Conservation (phyloP, 1,140 invertebrate genomes). For the Camponotus vicinus region DNA sequence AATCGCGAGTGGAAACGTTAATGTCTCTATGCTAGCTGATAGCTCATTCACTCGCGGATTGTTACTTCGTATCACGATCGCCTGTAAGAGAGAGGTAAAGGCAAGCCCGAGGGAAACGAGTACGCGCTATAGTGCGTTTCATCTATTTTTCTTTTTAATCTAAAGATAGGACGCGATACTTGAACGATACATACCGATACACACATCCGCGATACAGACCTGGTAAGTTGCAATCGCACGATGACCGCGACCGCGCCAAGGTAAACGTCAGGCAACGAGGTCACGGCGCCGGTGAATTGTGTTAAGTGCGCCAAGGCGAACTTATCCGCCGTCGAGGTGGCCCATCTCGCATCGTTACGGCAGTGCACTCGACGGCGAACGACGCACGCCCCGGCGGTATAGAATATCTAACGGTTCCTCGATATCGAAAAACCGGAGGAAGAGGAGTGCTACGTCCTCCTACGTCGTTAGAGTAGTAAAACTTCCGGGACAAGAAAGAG, state of each 20-base stretch:
- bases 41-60: not conserved
- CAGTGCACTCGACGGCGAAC: slow-evolving; percentile 28
- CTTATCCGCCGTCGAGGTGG: slow-evolving; percentile 38
- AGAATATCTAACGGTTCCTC: slow-evolving; percentile 3
- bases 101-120: not conserved
- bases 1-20: slow-evolving; percentile 25
- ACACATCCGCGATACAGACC: not conserved
- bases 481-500: slow-evolving; percentile 18
- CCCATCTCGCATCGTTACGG: not conserved
- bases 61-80: not conserved
- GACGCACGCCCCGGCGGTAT: not conserved
- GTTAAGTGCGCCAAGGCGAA: slow-evolving; percentile 66
- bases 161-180: not conserved
- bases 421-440: not conserved
- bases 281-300: slow-evolving; percentile 71
- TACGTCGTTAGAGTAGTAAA: slow-evolving; percentile 1
- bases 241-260: slow-evolving; percentile 61
- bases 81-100: not conserved
- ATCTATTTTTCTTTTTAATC: not conserved
- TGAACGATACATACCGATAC: not conserved
- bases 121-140: not conserved
- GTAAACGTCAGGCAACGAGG: slow-evolving; percentile 46
- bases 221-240: slow-evolving; percentile 53
- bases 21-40: not conserved
- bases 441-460: not conserved